A percentile compares a stretch with the other conserved stretches of the same genome.
phyloP scores from a whole-genome alignment of 1,140 invertebrate genomes.

The Bicyclus anynana region DNA sequence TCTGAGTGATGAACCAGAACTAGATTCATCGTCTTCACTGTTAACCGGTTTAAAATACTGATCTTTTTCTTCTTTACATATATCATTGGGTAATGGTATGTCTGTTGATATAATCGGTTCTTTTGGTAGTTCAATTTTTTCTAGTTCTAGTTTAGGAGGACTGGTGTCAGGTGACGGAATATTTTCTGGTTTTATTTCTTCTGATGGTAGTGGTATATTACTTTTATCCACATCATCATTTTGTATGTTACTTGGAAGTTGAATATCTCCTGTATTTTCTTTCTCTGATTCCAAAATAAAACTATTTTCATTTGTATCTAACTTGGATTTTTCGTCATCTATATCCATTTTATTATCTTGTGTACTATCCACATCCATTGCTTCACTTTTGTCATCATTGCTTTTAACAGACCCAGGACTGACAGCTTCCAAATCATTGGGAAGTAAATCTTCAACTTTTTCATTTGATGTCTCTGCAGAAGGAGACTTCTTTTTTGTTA shows the following conservation, averaged over 20 bases:
- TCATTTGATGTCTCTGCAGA: conserved; percentile 52
- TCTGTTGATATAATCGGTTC: conserved; percentile 45
- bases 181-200: conserved; percentile 62
- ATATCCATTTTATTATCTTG: conserved; percentile 48
- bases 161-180: conserved; percentile 57
- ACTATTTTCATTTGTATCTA: conserved; percentile 81
- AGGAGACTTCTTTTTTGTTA: conserved; percentile 69
- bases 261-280: conserved; percentile 74
- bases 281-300: conserved; percentile 30
- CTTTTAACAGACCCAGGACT: conserved; percentile 85
- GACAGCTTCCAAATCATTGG: conserved; percentile 86
- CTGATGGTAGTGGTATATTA: conserved; percentile 50
- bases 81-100: conserved; percentile 60
- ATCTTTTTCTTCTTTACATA: conserved; percentile 47
- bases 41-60: conserved; percentile 56
- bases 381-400: conserved; percentile 67
- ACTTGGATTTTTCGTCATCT: conserved; percentile 72
- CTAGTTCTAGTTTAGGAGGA: conserved; percentile 53
- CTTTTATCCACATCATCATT: conserved; percentile 49
- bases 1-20: conserved; percentile 58
- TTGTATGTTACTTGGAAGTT: conserved; percentile 76
- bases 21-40: conserved; percentile 64
- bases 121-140: conserved; percentile 57
- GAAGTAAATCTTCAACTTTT: conserved; percentile 79
- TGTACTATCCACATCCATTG: conserved; percentile 53